phyloP scores from a whole-genome alignment of 2,113 vertebrate genomes.

The Pseudonaja textilis region DNA sequence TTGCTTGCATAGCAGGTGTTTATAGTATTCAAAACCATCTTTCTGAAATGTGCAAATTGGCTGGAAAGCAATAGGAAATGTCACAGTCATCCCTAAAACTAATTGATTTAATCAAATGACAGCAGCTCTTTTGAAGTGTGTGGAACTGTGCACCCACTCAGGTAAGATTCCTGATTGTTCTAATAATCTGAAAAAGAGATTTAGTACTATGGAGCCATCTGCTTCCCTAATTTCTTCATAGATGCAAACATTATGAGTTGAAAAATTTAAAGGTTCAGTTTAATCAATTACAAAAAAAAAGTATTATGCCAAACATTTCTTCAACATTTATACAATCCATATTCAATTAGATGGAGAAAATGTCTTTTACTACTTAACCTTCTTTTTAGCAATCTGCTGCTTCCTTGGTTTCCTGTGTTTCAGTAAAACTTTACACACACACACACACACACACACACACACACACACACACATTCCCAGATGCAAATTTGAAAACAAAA shows the following conservation, averaged over 20 bases:
- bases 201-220: neutral
- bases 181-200: neutral
- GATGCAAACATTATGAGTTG: neutral
- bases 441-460: neutral
- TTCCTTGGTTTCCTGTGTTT: neutral
- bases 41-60: conserved; percentile 39
- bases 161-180: neutral
- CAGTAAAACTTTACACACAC: neutral
- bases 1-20: conserved; percentile 37
- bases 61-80: conserved; percentile 25
- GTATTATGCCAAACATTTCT: neutral
- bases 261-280: neutral
- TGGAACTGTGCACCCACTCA: neutral
- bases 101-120: conserved; percentile 19
- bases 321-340: neutral
- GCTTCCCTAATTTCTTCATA: neutral
- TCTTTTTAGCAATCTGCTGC: neutral
- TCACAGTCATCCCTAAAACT: neutral
- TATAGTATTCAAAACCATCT: conserved; percentile 33
- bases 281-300: neutral
- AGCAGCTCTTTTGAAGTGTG: neutral
- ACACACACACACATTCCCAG: neutral
- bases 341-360: neutral
- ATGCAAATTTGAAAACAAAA: neutral
- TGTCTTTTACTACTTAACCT: neutral